Evolutionary conservation across 2,888 invertebrate genomes (phyloP), one percentile per base, ranked within the genome.

Genomic region (Leptinotarsa peninsularis): DNA sequence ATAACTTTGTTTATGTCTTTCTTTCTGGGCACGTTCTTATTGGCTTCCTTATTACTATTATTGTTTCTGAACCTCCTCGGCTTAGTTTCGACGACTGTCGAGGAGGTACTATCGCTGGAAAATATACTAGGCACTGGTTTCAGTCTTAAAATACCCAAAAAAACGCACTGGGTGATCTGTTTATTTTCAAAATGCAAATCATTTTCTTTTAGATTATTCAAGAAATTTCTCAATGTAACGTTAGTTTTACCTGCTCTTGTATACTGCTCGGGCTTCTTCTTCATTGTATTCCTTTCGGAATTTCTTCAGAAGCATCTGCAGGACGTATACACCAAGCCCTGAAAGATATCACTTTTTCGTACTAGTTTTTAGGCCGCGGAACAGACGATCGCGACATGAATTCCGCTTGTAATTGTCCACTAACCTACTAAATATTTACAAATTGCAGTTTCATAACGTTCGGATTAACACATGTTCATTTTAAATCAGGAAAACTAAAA

Each of bases 121-220:
- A 82, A 82, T 72, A 80, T 76, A 66, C 79, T 72, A 78, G 83
- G 82, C 77, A 83, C 82, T 56, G 83, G 81, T 79, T 83, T 83
- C 52, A 83, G 78, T 76, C 80, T 78, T 67, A 84, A 78, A 67
- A 83, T 81, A 60, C 82, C 83, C 74, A 84, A 76, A 76, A 83
- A 82, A n/a, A 83, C 82, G 79, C 83, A 84, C 73, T 83, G 81
- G 67, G 83, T 81, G 58, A 83, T 81, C 76, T 81, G 80, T 66
- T 78, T 80, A 33, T 81, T 81, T 66, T 82, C 82, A 66, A 79
- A 79, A 60, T 78, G 78, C 68, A 79, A 77, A 73, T 82, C 81
- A 71, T 79, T 81, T 72, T 82, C 80, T 74, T 79, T 79, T 43
- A 81, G 77, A 67, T 82, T 82, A 66, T 80, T 77, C 13, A 81